These are phyloP conservation scores for Propsilocerus akamusi DNA, from an alignment of 1,140 invertebrate genomes.

Conservation along the genomic window DNA sequence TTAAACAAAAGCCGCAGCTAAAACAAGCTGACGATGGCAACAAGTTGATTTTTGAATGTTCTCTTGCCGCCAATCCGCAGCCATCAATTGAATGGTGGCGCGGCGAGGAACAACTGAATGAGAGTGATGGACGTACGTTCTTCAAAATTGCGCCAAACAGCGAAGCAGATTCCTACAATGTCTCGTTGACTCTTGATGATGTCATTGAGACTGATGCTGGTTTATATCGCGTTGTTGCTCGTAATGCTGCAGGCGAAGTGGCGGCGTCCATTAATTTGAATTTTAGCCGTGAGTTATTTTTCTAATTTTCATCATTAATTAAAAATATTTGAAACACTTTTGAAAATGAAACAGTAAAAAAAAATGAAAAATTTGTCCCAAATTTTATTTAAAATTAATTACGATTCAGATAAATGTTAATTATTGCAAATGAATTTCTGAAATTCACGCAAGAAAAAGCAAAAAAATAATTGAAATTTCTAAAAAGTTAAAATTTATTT, in stretches of 20 bases:
- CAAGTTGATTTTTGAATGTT: conserved; percentile 87
- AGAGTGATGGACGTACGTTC: conserved; percentile 57
- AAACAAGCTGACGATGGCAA: conserved; percentile 92
- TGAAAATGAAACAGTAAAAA: background rate
- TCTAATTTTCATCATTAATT: background rate
- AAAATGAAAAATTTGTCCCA: background rate
- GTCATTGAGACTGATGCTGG: conserved; percentile 92
- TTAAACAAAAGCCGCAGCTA: conserved; percentile 90
- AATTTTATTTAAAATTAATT: conserved; percentile 1
- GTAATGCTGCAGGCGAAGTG: conserved; percentile 95
- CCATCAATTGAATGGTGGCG: conserved; percentile 86
- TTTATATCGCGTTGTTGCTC: conserved; percentile 93
- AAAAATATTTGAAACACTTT: background rate
- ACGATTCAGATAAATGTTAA: background rate
- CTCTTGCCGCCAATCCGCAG: conserved; percentile 69
- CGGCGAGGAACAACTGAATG: conserved; percentile 61
- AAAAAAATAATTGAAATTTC: conserved; percentile 2
- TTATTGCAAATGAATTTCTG: background rate
- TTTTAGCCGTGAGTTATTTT: conserved; percentile 79
- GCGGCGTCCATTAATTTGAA: conserved; percentile 96
- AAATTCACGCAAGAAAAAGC: background rate
- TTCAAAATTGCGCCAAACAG: conserved; percentile 71
- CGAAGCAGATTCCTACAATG: conserved; percentile 62
- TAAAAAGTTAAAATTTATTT: background rate
- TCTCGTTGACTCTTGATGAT: conserved; percentile 83